A percentile compares a stretch with the other conserved stretches of the same genome.
Evolutionary conservation across 2,888 invertebrate genomes (phyloP).

Genomic region (Amphiduros pacificus): DNA sequence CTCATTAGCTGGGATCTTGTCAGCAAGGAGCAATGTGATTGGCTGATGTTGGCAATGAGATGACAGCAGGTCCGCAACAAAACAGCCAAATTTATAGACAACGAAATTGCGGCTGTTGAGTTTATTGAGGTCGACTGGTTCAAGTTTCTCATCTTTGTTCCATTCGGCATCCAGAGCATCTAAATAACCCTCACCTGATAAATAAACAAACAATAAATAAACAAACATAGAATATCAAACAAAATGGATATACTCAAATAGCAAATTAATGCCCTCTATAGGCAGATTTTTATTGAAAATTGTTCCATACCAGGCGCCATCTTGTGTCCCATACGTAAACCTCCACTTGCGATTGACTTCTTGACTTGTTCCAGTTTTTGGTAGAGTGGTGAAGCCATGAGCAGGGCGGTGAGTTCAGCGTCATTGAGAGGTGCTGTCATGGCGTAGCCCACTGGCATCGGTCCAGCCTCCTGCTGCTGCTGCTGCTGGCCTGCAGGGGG

Average conservation of each 20-base stretch:
- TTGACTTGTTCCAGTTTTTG: conserved; percentile 55
- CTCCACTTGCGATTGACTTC: conserved; percentile 42
- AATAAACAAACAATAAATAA: no score
- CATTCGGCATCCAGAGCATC: conserved; percentile 49
- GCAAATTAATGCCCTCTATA: no score
- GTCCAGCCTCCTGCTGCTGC: background rate
- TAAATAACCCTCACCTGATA: conserved; percentile 43
- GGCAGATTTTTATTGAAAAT: no score
- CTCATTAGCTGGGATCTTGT: conserved; percentile 50
- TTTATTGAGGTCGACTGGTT: conserved; percentile 52
- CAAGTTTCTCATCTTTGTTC: conserved; percentile 46
- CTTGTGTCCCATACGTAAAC: conserved; percentile 22
- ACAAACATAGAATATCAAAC: no score
- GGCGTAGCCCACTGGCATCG: conserved; percentile 34
- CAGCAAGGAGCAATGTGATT: conserved; percentile 52
- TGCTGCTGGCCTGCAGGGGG: background rate
- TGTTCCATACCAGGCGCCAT: conserved; percentile 30
- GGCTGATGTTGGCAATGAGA: conserved; percentile 49
- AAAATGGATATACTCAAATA: no score
- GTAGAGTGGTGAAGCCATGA: conserved; percentile 56
- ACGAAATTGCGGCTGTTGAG: conserved; percentile 50
- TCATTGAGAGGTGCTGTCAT: conserved; percentile 53
- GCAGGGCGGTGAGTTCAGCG: conserved; percentile 48
- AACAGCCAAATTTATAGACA: conserved; percentile 56
- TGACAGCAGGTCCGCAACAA: conserved; percentile 46